Evolutionary conservation across 1,140 invertebrate species (phyloP).

Genomic region (Aphaenogaster floridana): DNA sequence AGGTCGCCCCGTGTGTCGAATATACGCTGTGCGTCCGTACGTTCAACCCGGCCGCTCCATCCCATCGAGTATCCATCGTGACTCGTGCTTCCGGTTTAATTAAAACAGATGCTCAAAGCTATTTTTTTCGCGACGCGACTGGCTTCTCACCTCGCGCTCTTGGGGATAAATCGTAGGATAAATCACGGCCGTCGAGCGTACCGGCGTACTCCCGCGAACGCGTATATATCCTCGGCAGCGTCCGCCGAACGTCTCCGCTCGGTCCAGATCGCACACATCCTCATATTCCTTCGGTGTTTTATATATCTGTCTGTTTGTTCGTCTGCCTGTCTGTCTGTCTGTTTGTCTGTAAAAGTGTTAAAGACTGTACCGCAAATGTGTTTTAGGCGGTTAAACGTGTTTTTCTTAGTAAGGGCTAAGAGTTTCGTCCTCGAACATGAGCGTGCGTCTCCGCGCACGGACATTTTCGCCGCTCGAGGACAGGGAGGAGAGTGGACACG

Average conservation of each 20-base stretch:
- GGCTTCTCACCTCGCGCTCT: background rate
- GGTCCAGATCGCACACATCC: conserved; percentile 37
- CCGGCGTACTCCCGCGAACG: background rate
- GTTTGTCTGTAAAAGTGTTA: conserved; percentile 45
- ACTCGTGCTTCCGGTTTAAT: conserved; percentile 32
- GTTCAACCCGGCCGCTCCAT: background rate
- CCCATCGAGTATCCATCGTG: conserved; percentile 18
- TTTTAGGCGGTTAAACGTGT: conserved; percentile 55
- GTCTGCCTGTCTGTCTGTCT: conserved; percentile 56
- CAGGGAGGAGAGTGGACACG: conserved; percentile 24
- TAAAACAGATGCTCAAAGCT: conserved; percentile 40
- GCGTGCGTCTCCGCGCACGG: conserved; percentile 10
- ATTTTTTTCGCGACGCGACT: conserved; percentile 10
- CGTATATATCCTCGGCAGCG: background rate
- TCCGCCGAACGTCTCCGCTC: conserved; percentile 30
- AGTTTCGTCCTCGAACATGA: conserved; percentile 46
- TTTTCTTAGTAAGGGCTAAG: conserved; percentile 55
- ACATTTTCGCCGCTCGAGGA: conserved; percentile 49
- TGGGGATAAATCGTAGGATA: conserved; percentile 7
- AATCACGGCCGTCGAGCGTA: conserved; percentile 6
- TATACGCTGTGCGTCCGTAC: conserved; percentile 8
- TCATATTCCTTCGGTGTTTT: conserved; percentile 52
- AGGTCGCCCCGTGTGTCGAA: conserved; percentile 3
- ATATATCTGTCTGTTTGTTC: conserved; percentile 54
- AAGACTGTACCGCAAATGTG: conserved; percentile 57